Base-by-base conservation (phyloP, 2,797 vertebrate species). In the Nyctibius grandis region DNA sequence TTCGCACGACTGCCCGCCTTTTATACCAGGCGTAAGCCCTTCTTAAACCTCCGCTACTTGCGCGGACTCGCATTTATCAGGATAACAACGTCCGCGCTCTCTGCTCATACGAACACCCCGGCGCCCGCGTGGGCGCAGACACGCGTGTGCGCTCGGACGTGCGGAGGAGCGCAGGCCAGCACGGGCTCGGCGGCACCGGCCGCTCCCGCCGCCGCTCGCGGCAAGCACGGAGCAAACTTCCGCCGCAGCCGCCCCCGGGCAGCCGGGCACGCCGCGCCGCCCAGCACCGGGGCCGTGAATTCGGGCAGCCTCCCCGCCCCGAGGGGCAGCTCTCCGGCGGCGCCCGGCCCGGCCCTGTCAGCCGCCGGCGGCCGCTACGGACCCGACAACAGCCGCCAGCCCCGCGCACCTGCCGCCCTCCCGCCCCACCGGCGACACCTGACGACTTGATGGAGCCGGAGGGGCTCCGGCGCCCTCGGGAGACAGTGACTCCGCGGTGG, bases 31-130 rank as follows among this genome's bases (percentile, higher is more conserved):
- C 63, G 23, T 0, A 34, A 95, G 53, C 68, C 56, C 50, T 72
- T 54, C 56, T 28, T 10, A 17, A 31, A 65, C 7, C 67, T 26
- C 88, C 9, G 38, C 0, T 12, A 48, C 76, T 74, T 5, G 72
- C 47, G 47, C 0, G 82, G 79, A 26, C 84, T 44, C 33, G 14
- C 5, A 2, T 48, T 45, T 2, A 17, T 74, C 76, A 40, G 63
- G 88, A 12, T 11, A n/a, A 31, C 0, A 29, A 5, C 0, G 51
- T 5, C 1, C 29, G 26, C 7, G 26, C 7, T 48, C 70, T 4
- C 34, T 1, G 76, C 7, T 14, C 79, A 1, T 1, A 8, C 0
- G 1, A 13, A 28, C 75, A 12, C 51, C 4, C 11, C 0, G 45
- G 60, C 57, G 9, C 18, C 79, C 45, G 14, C 3, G 56, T 3